A percentile compares a stretch with the other conserved stretches of the same genome.
Evolutionary conservation across 1,140 invertebrate species (phyloP).

Genomic region (Trichoplusia ni): DNA sequence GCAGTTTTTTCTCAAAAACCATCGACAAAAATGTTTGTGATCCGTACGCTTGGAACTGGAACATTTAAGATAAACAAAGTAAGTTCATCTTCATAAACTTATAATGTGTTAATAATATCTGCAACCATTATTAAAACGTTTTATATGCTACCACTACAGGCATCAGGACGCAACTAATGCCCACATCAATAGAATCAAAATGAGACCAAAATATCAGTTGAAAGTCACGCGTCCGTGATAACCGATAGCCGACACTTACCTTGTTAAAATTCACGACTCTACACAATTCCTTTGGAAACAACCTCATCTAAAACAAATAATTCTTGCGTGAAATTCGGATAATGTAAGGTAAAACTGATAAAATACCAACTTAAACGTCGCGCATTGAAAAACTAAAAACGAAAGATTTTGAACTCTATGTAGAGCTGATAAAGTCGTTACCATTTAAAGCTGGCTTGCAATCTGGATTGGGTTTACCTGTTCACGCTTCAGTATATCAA

Average conservation of each 20-base stretch:
- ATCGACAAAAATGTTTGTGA: too few species aligned
- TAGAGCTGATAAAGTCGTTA: background rate
- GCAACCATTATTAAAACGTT: background rate
- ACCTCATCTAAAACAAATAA: constrained; percentile 61
- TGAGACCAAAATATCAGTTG: constrained; percentile 30
- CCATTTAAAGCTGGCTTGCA: background rate
- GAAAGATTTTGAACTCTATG: too few species aligned
- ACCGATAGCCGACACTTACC: constrained; percentile 46
- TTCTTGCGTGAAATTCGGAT: constrained; percentile 68
- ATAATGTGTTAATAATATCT: background rate
- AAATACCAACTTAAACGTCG: constrained; percentile 7
- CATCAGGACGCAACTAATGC: constrained; percentile 4
- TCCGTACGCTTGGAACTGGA: too few species aligned
- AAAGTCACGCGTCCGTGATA: constrained; percentile 54
- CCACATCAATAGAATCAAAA: constrained; percentile 12
- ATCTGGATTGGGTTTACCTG: constrained; percentile 2
- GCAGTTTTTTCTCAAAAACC: too few species aligned
- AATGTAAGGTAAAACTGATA: constrained; percentile 49
- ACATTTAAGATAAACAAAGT: too few species aligned
- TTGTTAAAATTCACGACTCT: constrained; percentile 68
- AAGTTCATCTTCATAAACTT: too few species aligned
- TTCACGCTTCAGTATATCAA: constrained; percentile 54
- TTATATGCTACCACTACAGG: constrained; percentile 5
- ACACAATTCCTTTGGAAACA: constrained; percentile 49
- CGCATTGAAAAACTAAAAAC: too few species aligned